phyloP scores from a whole-genome alignment of 2,797 vertebrate genomes.

The Cichlasoma orientale region DNA sequence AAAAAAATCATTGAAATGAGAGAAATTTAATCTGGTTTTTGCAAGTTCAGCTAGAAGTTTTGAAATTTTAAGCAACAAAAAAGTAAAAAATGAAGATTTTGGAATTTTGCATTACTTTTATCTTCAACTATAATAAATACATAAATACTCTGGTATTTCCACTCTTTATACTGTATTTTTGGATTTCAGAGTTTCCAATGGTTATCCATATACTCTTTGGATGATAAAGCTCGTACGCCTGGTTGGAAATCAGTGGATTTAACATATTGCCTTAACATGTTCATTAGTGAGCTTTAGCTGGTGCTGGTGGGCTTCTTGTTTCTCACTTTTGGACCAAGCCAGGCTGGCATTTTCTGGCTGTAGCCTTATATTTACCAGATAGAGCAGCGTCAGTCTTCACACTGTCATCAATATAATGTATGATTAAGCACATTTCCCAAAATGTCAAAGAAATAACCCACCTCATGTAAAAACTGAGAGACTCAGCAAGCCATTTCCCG shows the following conservation, averaged over 20 bases:
- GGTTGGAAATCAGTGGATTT: slow-evolving; percentile 17
- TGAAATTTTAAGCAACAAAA: neutral
- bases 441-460: neutral
- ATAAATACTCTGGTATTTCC: neutral
- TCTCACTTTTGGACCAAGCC: neutral
- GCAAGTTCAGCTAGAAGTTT: neutral
- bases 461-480: neutral
- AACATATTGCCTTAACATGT: neutral
- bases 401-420: neutral
- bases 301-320: neutral
- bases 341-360: neutral
- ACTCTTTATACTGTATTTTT: neutral
- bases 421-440: slow-evolving; percentile 7
- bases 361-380: neutral
- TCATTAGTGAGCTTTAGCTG: neutral
- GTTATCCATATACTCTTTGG: neutral
- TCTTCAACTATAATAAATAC: neutral
- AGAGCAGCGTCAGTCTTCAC: neutral
- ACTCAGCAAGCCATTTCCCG: slow-evolving; percentile 37
- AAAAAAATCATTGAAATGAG: neutral
- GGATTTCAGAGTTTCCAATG: neutral
- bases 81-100: neutral
- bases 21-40: neutral
- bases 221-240: neutral
- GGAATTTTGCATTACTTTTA: neutral